Conservation (phyloP, 1,140 invertebrate species). For the Sarcophaga bullata region DNA sequence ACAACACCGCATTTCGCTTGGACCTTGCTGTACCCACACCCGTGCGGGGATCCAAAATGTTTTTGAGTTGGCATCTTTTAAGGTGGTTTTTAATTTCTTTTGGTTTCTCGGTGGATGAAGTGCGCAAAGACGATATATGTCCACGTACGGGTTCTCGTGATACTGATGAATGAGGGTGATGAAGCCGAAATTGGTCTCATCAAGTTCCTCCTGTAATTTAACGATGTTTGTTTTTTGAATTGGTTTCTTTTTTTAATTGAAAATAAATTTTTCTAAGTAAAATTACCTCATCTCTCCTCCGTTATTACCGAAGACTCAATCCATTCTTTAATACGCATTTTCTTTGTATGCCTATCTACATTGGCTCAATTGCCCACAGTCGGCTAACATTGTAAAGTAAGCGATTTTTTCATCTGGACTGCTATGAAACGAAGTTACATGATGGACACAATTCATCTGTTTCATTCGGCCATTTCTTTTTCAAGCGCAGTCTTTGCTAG, state of each 20-base stretch:
- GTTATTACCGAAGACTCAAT: constrained; percentile 86
- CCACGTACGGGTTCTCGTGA: constrained; percentile 62
- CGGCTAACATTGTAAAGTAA: constrained; percentile 79
- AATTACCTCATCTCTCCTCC: constrained; percentile 76
- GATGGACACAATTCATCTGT: constrained; percentile 85
- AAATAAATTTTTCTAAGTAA: too few relatives aligned
- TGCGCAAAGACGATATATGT: constrained; percentile 64
- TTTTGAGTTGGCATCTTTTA: constrained; percentile 69
- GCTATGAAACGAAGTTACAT: constrained; percentile 90
- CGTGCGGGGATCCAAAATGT: constrained; percentile 72
- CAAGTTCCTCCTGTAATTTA: constrained; percentile 58
- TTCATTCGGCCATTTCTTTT: constrained; percentile 73
- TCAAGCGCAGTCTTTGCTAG: constrained; percentile 75
- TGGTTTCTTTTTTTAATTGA: background rate
- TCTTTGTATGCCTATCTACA: constrained; percentile 82
- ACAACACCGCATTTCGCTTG: constrained; percentile 63
- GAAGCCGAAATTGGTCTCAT: constrained; percentile 59
- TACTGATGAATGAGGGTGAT: constrained; percentile 60
- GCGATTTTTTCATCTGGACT: constrained; percentile 85
- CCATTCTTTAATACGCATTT: constrained; percentile 87
- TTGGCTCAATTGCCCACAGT: constrained; percentile 86
- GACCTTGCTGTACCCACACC: constrained; percentile 67
- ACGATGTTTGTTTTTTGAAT: background rate
- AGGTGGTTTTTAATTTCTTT: constrained; percentile 61
- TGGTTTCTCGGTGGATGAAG: constrained; percentile 46